Evolutionary conservation across 2,113 vertebrate genomes (phyloP).

Genomic region (Balaeniceps rex): DNA sequence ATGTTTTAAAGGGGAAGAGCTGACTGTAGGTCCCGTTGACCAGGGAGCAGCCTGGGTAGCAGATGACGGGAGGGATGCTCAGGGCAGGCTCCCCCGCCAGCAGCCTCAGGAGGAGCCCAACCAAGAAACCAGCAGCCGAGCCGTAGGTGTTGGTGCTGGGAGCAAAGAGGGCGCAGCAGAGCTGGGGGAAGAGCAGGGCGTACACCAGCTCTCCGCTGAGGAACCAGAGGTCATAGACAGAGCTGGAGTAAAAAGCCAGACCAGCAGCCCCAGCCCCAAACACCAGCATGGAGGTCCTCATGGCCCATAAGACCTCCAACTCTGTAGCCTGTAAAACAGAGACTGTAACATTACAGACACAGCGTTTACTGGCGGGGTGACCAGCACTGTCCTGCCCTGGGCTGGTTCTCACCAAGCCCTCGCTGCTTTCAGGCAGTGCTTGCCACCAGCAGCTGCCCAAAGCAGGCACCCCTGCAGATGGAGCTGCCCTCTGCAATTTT

Average conservation of each 20-base stretch:
- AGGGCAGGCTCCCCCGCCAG: slow-evolving; percentile 76
- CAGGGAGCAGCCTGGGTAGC: slow-evolving; percentile 71
- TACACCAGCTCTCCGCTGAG: slow-evolving; percentile 82
- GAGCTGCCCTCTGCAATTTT: not conserved
- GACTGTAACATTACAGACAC: not conserved
- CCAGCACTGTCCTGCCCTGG: not conserved
- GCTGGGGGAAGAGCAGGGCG: slow-evolving; percentile 80
- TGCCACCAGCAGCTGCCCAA: not conserved
- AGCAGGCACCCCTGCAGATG: not conserved
- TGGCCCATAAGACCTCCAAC: slow-evolving; percentile 78
- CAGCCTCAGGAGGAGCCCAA: slow-evolving; percentile 73
- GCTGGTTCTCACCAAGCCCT: not conserved
- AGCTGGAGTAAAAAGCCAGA: slow-evolving; percentile 77
- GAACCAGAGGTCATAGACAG: slow-evolving; percentile 83
- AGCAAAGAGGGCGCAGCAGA: slow-evolving; percentile 79
- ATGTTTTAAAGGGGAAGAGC: slow-evolving; percentile 74
- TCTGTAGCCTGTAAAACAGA: slow-evolving; percentile 75
- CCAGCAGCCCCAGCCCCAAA: slow-evolving; percentile 70
- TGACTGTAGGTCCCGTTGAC: slow-evolving; percentile 63
- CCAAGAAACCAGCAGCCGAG: slow-evolving; percentile 67
- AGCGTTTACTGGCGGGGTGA: not conserved
- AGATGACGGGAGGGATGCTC: slow-evolving; percentile 52
- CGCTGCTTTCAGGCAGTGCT: not conserved
- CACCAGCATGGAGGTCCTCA: slow-evolving; percentile 74
- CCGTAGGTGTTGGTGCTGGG: slow-evolving; percentile 74